These are phyloP conservation scores for Myoxocephalus aenaeus DNA, from an alignment of 2,797 vertebrate genomes.

Conservation along the genomic window DNA sequence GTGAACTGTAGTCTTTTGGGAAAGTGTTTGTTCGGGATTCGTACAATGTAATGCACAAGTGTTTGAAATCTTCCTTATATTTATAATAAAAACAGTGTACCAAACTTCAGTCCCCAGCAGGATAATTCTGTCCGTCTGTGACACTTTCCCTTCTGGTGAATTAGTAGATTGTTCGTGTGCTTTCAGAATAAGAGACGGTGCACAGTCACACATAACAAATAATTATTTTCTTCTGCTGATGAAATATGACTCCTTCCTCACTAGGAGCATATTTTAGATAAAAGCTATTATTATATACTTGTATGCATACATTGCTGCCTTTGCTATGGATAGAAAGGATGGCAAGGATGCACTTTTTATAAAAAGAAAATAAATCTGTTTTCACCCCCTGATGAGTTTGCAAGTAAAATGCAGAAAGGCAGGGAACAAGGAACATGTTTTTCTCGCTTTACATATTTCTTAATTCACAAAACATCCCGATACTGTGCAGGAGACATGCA, in stretches of 20 bases:
- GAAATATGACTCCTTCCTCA: not conserved
- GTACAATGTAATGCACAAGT: not conserved
- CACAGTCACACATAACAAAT: not conserved
- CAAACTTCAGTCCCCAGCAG: not conserved
- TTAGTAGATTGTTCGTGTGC: not conserved
- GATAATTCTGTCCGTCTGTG: not conserved
- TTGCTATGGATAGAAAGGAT: not conserved
- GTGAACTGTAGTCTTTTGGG: not conserved
- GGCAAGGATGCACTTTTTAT: no score
- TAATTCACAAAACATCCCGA: slow-evolving; percentile 44
- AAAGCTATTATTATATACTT: not conserved
- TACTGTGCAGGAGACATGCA: not conserved
- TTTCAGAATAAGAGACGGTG: not conserved
- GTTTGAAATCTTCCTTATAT: not conserved
- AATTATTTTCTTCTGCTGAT: not conserved
- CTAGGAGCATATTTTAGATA: not conserved
- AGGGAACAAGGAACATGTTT: slow-evolving; percentile 51
- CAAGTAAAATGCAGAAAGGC: slow-evolving; percentile 4
- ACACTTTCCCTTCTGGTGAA: not conserved
- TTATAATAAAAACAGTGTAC: not conserved
- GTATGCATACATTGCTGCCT: not conserved
- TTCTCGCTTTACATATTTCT: slow-evolving; percentile 55
- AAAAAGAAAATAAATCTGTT: not conserved
- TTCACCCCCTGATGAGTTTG: not conserved
- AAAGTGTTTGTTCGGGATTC: not conserved